Evolutionary conservation across 2,113 vertebrate genomes (phyloP).

Genomic region (Dasyornis broadbenti): DNA sequence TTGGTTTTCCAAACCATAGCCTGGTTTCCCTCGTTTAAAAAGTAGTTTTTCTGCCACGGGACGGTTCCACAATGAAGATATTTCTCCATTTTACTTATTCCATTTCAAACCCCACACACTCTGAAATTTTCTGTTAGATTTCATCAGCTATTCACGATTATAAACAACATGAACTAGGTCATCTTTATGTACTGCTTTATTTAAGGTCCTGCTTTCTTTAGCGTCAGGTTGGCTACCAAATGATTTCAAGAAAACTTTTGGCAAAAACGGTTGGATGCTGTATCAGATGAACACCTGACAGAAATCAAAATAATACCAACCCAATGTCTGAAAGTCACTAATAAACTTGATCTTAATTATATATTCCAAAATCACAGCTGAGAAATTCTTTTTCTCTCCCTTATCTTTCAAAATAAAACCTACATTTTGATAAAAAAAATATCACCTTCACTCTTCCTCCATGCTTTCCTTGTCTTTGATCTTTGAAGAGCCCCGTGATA

Average conservation of each 20-base stretch:
- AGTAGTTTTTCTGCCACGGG: neutral
- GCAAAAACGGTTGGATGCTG: neutral
- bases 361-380: neutral
- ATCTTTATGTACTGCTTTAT: neutral
- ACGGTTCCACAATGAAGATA: neutral
- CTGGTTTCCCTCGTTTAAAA: neutral
- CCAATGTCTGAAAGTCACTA: neutral
- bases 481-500: conserved; percentile 29
- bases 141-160: neutral
- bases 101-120: neutral
- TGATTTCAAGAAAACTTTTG: neutral
- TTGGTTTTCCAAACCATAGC: neutral
- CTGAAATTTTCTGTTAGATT: neutral
- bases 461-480: conserved; percentile 17
- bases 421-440: neutral
- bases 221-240: neutral
- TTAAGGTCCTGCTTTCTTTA: neutral
- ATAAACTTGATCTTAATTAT: neutral
- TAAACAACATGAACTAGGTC: neutral
- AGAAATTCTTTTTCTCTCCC: neutral
- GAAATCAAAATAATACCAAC: neutral
- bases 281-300: neutral
- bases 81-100: neutral
- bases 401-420: neutral
- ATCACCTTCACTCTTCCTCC: neutral